Conservation (phyloP, 1,140 invertebrate genomes). For the Berghia stephanieae region DNA sequence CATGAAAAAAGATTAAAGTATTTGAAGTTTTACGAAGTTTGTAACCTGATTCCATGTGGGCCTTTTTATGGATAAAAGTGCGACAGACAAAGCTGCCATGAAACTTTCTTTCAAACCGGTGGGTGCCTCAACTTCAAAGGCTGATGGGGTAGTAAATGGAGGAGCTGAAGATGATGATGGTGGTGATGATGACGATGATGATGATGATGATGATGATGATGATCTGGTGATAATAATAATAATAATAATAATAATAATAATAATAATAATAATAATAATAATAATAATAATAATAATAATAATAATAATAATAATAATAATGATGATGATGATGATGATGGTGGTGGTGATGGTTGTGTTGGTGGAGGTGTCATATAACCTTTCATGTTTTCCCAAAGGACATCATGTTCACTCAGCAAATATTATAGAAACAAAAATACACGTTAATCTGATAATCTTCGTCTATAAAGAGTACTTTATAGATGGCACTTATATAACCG, state of each 20-base stretch:
- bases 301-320: not conserved
- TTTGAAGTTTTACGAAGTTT: too few relatives aligned
- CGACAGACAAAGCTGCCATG: too few relatives aligned
- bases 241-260: not conserved
- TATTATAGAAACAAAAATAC: not conserved
- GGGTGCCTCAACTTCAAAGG: too few relatives aligned
- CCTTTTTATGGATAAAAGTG: too few relatives aligned
- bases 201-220: not conserved
- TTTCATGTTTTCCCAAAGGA: not conserved
- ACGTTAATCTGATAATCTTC: too few relatives aligned
- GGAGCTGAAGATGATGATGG: too few relatives aligned
- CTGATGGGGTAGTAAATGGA: too few relatives aligned
- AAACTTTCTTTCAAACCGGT: too few relatives aligned
- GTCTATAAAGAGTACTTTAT: too few relatives aligned
- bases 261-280: not conserved
- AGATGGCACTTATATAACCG: not conserved
- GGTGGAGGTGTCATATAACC: not conserved
- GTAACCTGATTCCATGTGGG: too few relatives aligned
- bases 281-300: not conserved
- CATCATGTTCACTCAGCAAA: not conserved
- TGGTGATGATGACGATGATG: too few relatives aligned
- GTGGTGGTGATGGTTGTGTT: not conserved
- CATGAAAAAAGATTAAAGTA: too few relatives aligned
- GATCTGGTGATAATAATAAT: not conserved
- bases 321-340: not conserved